Base-by-base conservation (phyloP, 2,797 vertebrate species). In the Siniperca scherzeri region DNA sequence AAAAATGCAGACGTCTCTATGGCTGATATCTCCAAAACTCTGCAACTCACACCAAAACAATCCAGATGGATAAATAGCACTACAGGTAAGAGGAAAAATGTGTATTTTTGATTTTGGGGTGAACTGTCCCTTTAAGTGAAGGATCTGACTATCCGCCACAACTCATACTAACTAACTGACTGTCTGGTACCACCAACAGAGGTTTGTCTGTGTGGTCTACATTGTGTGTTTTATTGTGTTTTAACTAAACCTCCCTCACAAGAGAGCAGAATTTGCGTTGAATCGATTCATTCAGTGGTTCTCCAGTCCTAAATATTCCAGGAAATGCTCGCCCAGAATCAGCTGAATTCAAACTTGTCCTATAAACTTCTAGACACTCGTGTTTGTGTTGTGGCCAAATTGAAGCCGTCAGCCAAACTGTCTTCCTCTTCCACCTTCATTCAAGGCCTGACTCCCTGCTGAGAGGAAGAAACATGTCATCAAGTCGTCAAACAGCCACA, bases 391-490 rank as follows among this genome's bases (percentile, higher is more conserved):
- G 53, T 16, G 89, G 88, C 88, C 93, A 95, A 95, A 95, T 84
- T 95, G 94, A 73, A 82, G 85, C 81, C 22, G 7, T 36, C 5
- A 73, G 80, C 89, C 93, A 92, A 92, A 93, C 88, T 93, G 88
- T 77, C 38, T 59, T 89, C 83, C 85, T 87, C 57, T 75, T 85
- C 80, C 81, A 80, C 81, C 80, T 81, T 82, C 83, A 85, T 70
- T 74, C 50, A 64, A 77, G 81, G 69, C 36, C 27, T 0, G 82
- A 80, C 86, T 85, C 88, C 95, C 94, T 80, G 80, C 92, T 87
- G 93, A 85, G 92, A 84, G 91, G 93, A 95, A 93, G 92, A 90
- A 78, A 76, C 92, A 72, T 83, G 88, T 89, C 91, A 86, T 89
- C 83, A 89, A 76, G 91, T 79, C 89, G 73, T 94, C 91, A 91